phyloP scores from a whole-genome alignment of 1,140 invertebrate species.

The Caenorhabditis latens region DNA sequence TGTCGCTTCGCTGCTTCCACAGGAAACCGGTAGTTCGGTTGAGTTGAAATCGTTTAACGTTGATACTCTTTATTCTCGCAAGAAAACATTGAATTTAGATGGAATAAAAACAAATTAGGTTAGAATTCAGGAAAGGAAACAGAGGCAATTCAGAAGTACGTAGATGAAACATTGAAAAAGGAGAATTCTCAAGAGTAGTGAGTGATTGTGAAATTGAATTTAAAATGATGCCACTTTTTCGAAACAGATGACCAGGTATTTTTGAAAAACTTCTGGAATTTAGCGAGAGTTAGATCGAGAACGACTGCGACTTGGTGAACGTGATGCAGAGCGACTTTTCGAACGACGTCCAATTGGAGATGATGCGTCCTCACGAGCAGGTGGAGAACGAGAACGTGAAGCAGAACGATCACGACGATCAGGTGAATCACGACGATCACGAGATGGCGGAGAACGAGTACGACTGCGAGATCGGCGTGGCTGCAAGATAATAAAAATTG shows the following conservation, averaged over 20 bases:
- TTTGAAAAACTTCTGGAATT: neutral
- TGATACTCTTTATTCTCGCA: neutral
- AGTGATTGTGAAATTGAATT: neutral
- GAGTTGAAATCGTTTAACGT: conserved; percentile 1
- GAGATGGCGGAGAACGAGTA: conserved; percentile 39
- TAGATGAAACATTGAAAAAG: neutral
- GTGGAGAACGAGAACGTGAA: conserved; percentile 85
- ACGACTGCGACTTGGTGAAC: conserved; percentile 93
- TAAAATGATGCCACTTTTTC: too few relatives aligned
- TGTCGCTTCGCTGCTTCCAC: neutral
- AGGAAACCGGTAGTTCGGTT: neutral
- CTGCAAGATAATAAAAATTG: neutral
- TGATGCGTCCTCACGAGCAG: conserved; percentile 81
- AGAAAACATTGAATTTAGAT: neutral
- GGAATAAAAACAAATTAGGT: neutral
- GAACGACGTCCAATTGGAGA: conserved; percentile 91
- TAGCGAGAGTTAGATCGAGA: conserved; percentile 90
- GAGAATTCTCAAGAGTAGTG: neutral
- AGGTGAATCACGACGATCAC: conserved; percentile 80
- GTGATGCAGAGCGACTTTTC: conserved; percentile 82
- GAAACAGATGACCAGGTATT: neutral
- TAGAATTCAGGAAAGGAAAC: neutral
- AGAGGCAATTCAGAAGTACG: neutral
- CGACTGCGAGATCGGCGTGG: conserved; percentile 46
- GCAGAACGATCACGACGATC: conserved; percentile 79